Conservation (phyloP, 2,888 invertebrate genomes). For the Gastracanthus pulcherrimus region DNA sequence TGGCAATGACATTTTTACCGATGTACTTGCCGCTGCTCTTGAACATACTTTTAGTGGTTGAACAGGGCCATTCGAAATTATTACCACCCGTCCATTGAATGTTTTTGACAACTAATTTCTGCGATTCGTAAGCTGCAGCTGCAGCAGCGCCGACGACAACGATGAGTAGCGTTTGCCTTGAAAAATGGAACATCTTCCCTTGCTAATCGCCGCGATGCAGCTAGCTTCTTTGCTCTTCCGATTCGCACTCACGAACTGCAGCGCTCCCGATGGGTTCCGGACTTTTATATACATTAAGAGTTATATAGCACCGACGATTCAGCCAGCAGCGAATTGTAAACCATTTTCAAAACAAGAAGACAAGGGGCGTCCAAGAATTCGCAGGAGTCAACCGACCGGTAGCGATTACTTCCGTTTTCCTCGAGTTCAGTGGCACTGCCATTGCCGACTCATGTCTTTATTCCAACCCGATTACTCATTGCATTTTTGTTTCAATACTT, state of each 20-base stretch:
- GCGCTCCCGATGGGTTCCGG: background rate
- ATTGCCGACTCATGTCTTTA: background rate
- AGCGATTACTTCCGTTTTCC: conserved; percentile 30
- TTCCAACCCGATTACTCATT: too few relatives aligned
- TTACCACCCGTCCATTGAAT: conserved; percentile 74
- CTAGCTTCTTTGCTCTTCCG: background rate
- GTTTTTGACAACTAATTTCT: background rate
- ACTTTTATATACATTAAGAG: conserved; percentile 42
- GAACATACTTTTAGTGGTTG: conserved; percentile 81
- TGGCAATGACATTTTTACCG: conserved; percentile 81
- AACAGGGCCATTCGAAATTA: conserved; percentile 80
- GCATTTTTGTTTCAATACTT: too few relatives aligned
- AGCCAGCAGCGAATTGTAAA: background rate
- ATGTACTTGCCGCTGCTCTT: conserved; percentile 80
- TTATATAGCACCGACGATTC: too few relatives aligned
- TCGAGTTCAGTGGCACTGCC: background rate
- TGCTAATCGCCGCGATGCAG: background rate
- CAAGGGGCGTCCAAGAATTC: background rate
- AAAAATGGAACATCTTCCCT: background rate
- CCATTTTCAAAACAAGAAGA: conserved; percentile 35
- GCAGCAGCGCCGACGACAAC: background rate
- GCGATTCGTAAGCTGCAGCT: background rate
- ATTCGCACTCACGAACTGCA: background rate
- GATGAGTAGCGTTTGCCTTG: background rate
- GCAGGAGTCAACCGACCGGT: background rate